phyloP scores from a whole-genome alignment of 2,113 vertebrate species.

The Axis porcinus region DNA sequence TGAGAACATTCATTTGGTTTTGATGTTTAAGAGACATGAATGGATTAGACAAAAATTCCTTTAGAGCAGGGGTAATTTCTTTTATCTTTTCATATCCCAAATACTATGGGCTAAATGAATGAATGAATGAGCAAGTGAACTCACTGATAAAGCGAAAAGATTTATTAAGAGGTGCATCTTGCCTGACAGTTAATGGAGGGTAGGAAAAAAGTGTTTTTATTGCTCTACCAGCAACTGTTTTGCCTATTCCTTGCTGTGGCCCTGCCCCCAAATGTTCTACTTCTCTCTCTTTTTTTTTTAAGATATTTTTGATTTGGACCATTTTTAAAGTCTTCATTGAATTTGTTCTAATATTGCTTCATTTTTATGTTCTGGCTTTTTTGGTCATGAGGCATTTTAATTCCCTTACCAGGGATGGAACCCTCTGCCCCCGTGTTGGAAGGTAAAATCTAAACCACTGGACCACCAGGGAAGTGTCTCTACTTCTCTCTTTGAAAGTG shows the following conservation, averaged over 20 bases:
- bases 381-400: not conserved
- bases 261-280: not conserved
- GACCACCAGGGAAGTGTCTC: not conserved
- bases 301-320: not conserved
- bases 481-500: not conserved
- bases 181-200: not conserved
- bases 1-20: not conserved
- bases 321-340: not conserved
- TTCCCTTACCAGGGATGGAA: not conserved
- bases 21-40: not conserved
- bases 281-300: fast-evolving
- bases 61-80: not conserved
- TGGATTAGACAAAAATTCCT: constrained; percentile 6
- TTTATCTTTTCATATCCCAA: not conserved
- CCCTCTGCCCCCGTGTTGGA: not conserved
- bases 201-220: not conserved
- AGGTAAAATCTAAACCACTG: not conserved
- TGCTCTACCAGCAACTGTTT: not conserved
- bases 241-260: not conserved
- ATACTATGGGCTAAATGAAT: not conserved
- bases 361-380: not conserved
- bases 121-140: not conserved
- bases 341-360: not conserved
- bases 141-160: not conserved
- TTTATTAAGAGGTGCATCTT: not conserved